Evolutionary conservation across 2,113 vertebrate genomes (phyloP).

Genomic region (Dipodomys merriami): DNA sequence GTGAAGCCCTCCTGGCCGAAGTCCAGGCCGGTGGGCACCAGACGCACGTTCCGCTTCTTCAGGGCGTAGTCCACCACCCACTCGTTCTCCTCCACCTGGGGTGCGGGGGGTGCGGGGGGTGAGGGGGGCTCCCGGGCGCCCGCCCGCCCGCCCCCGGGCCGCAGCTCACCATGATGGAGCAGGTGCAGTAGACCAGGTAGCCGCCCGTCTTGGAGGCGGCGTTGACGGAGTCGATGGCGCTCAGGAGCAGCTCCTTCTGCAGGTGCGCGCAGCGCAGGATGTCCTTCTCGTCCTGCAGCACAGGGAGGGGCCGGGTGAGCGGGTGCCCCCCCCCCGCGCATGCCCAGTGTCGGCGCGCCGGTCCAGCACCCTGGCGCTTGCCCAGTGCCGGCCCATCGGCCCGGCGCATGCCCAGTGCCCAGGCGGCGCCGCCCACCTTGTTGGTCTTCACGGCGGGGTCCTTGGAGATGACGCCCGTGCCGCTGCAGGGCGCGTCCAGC

Average conservation of each 20-base stretch:
- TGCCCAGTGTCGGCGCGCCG: no score
- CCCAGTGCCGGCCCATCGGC: no score
- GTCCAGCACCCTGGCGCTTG: no score
- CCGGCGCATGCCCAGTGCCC: no score
- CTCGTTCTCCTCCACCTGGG: conserved; percentile 97
- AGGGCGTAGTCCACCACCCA: conserved; percentile 99
- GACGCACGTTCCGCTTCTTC: conserved; percentile 96
- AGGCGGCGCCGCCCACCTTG: conserved; percentile 87
- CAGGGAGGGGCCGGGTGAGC: no score
- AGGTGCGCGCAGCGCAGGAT: conserved; percentile 94
- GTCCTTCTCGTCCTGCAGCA: conserved; percentile 91
- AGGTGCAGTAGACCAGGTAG: conserved; percentile 97
- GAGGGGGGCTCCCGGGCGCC: no score
- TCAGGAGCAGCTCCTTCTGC: conserved; percentile 96
- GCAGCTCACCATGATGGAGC: conserved; percentile 92
- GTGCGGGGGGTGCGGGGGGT: accelerated
- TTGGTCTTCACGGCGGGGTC: conserved; percentile 97
- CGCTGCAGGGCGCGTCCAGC: conserved; percentile 97
- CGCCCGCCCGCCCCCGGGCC: neutral
- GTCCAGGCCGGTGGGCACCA: conserved; percentile 95
- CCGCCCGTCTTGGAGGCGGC: conserved; percentile 93
- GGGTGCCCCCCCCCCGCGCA: no score
- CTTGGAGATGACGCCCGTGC: conserved; percentile 97
- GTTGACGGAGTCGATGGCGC: conserved; percentile 96
- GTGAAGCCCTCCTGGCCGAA: conserved; percentile 98